Evolutionary conservation across 1,140 invertebrate genomes (phyloP).

Genomic region (Xylocopa sonorina): DNA sequence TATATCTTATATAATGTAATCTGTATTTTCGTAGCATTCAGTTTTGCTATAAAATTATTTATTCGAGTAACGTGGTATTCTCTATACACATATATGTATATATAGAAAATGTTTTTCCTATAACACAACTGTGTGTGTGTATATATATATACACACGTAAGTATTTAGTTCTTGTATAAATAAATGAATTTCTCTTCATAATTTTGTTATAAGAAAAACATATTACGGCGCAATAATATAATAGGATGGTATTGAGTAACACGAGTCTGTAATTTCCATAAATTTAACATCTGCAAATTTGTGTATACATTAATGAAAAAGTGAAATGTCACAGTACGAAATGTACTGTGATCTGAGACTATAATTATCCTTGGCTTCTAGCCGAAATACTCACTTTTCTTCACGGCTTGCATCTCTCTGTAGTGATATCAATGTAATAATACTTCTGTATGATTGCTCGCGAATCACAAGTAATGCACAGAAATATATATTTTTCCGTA

Average conservation of each 20-base stretch:
- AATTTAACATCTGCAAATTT: neutral
- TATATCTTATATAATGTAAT: slow-evolving; percentile 20
- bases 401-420: slow-evolving; percentile 61
- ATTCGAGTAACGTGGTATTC: neutral
- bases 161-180: neutral
- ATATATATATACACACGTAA: no score
- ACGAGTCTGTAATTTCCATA: neutral
- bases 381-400: slow-evolving; percentile 73
- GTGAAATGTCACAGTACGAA: slow-evolving; percentile 41
- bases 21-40: neutral
- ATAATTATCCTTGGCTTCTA: slow-evolving; percentile 75
- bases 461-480: neutral
- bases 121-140: no score
- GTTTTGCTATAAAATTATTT: neutral
- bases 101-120: no score
- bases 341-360: slow-evolving; percentile 59
- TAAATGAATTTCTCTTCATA: neutral
- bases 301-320: slow-evolving; percentile 26
- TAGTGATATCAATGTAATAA: slow-evolving; percentile 57
- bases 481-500: slow-evolving; percentile 11
- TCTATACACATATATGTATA: no score
- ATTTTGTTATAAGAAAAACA: neutral
- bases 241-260: neutral
- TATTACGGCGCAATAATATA: neutral
- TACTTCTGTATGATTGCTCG: slow-evolving; percentile 14